Base-by-base conservation (phyloP, 2,113 vertebrate species). In the Bettongia penicillata region DNA sequence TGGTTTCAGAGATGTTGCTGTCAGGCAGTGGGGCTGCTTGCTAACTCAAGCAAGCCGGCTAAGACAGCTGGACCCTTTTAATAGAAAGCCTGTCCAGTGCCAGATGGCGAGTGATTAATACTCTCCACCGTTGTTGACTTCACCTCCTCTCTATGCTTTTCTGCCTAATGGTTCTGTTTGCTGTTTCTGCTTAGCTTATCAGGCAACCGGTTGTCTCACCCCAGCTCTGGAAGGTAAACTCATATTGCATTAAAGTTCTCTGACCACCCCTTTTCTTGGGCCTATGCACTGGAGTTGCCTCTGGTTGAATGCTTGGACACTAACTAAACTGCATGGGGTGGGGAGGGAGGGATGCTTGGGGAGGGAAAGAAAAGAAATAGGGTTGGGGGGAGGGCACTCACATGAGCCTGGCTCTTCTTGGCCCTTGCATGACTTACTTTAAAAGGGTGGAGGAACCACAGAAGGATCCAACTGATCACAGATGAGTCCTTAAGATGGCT, bases 111-210 rank as follows among this genome's bases (percentile, higher is more conserved):
- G 98, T 95, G 96, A 97, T 98, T 98, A 98, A 98, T 98, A 95
- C 22, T 51, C 96, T 91, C 94, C 91, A 94, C 98, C 96, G 95
- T 97, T 98, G 96, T 98, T 98, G 97, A 95, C 97, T 97, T 97
- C 90, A 49, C 95, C 96, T 31, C 97, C 95, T 97, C 95, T 98
- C 95, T 50, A 19, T 97, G 98, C 98, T 98, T 98, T 90, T 96
- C 50, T 90, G 51, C 98, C 98, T 99, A 98, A 98, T 98, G 98
- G 96, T 98, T 99, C 98, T 98, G 96, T 99, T 99, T 99, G 99
- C 99, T 99, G 98, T 99, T 98, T 99, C 98, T 98, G 98, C 99
- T 99, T 99, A 99, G 99, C 99, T 99, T 99, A 99, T 99, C 99
- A 98, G 99, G 98, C 98, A 98, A 97, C 99, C 99, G 99, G 99